Conservation (phyloP, 64 coral and sea anemone species). For the Porites australiensis region DNA sequence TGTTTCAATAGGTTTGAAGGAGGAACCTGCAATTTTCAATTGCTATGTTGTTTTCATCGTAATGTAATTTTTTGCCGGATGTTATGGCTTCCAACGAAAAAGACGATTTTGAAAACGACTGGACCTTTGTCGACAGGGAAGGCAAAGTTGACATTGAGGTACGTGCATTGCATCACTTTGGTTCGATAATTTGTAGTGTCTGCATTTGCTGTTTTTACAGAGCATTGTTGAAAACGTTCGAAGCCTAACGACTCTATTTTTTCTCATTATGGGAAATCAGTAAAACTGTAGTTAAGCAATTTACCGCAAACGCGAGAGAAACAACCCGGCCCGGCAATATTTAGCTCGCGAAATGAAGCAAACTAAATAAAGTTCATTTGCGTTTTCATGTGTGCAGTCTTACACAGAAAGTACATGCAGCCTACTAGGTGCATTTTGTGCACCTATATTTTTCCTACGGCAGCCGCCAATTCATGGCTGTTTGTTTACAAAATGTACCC, state of each 20-base stretch:
- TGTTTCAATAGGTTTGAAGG: not conserved
- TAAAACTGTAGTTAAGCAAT: too few species aligned
- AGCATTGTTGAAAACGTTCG: too few species aligned
- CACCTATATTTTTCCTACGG: not conserved
- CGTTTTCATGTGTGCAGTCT: too few species aligned
- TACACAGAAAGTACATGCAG: too few species aligned
- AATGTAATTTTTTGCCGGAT: not conserved
- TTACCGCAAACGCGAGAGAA: too few species aligned
- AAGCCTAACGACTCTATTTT: too few species aligned
- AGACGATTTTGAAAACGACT: conserved; percentile 49
- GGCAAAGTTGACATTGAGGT: conserved; percentile 42
- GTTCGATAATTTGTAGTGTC: not conserved
- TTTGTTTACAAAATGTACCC: conserved; percentile 32
- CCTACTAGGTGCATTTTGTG: not conserved
- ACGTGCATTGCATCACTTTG: not conserved
- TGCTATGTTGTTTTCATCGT: not conserved
- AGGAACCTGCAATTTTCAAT: not conserved
- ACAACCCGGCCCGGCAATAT: too few species aligned
- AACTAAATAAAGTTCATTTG: too few species aligned
- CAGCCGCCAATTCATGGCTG: not conserved
- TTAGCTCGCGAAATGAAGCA: too few species aligned
- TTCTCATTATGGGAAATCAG: too few species aligned
- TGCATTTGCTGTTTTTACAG: not conserved
- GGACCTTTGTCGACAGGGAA: conserved; percentile 48
- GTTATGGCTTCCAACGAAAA: not conserved